Evolutionary conservation across 2,113 vertebrate genomes (phyloP).

Genomic region (Anolis sagrei): DNA sequence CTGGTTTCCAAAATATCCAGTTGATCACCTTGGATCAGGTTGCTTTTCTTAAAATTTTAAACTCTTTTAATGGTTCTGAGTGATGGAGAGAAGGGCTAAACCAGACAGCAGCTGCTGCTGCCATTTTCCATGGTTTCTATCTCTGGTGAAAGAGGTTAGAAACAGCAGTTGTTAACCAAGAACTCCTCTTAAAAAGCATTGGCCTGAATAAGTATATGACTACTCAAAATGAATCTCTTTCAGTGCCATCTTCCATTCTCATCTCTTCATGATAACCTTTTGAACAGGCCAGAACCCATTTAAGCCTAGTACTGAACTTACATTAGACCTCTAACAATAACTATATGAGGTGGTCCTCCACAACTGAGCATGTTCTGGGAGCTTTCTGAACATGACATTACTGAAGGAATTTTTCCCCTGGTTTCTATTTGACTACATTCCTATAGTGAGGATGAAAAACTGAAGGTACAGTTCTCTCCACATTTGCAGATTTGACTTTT

Average conservation of each 20-base stretch:
- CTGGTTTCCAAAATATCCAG: neutral
- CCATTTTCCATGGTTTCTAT: neutral
- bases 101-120: neutral
- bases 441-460: neutral
- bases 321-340: no score
- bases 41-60: neutral
- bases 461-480: neutral
- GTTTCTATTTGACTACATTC: neutral
- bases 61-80: neutral
- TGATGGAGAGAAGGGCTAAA: neutral
- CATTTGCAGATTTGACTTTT: no score
- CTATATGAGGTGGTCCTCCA: neutral
- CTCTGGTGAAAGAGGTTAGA: neutral
- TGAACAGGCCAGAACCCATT: no score
- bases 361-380: no score
- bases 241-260: no score
- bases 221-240: no score
- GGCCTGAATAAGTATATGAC: neutral
- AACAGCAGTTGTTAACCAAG: neutral
- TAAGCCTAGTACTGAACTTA: no score
- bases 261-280: no score
- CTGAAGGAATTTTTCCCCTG: neutral
- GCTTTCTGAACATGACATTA: neutral
- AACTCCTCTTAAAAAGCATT: neutral
- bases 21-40: no score